Evolutionary conservation across 35 echinoderm and acorn worm species (phyloP), one percentile per base, ranked within the genome.

Genomic region (Stichopus chloronotus): DNA sequence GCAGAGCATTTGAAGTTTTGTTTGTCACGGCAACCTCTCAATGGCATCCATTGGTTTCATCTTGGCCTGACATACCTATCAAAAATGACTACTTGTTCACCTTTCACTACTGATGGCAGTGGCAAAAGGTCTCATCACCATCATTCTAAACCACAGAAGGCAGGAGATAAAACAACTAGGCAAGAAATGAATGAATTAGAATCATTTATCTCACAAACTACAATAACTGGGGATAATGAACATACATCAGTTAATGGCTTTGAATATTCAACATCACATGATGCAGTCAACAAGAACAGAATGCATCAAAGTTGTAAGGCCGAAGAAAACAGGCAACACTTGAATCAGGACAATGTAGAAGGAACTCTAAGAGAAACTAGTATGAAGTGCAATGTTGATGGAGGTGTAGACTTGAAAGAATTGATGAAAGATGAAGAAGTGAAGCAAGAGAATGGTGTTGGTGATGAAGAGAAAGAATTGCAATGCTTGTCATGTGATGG

Each of bases 21-120:
- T 89, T 59, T 89, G 57, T 53, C 59, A 52, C n/a, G 87, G 52
- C 87, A 89, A 72, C 87, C 87, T 3, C 57, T 89, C 53, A 89
- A 89, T 72, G 87, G 87, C n/a, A 63, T 0, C 19, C 87, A 89
- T 16, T 89, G 87, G 87, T 63, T 89, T 52, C 87, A 30, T 20
- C 60, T 89, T 8, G 87, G 87, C 43, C 8, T 63, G 20, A 21
- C 57, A 58, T 89, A 89, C 71, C 57, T 71, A 14, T 65, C 21
- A n/a, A 71, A 71, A 13, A 57, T 5, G 22, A 14, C 6, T 7
- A 57, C 24, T 6, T 6, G 69, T 72, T 72, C 69, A 4, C 12
- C 5, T 72, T 20, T 0, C 22, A 7, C 17, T 74, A 8, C 7
- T 14, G 17, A 7, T 19, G 69, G 20, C 19, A 21, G 69, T 20